Conservation (phyloP, 2,113 vertebrate species). For the Oryzias curvinotus region DNA sequence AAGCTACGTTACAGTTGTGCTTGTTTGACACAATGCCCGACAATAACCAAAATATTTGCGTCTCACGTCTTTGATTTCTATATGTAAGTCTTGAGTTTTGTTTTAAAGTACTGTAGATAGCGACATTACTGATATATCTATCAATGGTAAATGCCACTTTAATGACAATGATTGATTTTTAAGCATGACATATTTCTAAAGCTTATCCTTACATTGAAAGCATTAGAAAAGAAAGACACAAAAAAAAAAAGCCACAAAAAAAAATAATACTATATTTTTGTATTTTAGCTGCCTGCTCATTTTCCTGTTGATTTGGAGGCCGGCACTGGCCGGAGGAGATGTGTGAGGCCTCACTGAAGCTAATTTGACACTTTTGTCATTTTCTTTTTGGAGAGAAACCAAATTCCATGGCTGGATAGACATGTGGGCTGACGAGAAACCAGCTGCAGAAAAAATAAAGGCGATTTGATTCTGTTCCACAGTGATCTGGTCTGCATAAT, state of each 20-base stretch:
- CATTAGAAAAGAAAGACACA: constrained; percentile 45
- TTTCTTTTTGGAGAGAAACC: constrained; percentile 1
- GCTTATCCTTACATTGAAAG: constrained; percentile 80
- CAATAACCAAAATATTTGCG: constrained; percentile 92
- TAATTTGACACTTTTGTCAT: not conserved
- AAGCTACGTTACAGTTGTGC: constrained; percentile 86
- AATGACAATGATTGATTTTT: constrained; percentile 83
- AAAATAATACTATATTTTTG: constrained; percentile 68
- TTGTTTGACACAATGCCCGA: constrained; percentile 84
- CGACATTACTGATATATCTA: constrained; percentile 79
- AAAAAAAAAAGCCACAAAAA: constrained; percentile 43
- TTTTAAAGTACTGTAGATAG: constrained; percentile 71
- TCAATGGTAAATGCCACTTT: constrained; percentile 90
- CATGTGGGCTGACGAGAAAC: constrained; percentile 11
- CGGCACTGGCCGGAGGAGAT: constrained; percentile 19
- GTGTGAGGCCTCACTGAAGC: not conserved
- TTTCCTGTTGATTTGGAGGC: constrained; percentile 42
- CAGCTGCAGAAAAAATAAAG: constrained; percentile 34
- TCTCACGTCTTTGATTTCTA: constrained; percentile 76
- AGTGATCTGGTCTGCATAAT: constrained; percentile 39
- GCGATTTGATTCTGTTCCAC: constrained; percentile 29
- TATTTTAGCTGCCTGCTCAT: constrained; percentile 61
- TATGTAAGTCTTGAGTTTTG: constrained; percentile 60
- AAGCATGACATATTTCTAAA: constrained; percentile 93
- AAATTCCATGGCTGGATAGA: not conserved